These are phyloP conservation scores for Sarotherodon lohbergeri DNA, from an alignment of 2,113 vertebrate species.

Conservation along the genomic window DNA sequence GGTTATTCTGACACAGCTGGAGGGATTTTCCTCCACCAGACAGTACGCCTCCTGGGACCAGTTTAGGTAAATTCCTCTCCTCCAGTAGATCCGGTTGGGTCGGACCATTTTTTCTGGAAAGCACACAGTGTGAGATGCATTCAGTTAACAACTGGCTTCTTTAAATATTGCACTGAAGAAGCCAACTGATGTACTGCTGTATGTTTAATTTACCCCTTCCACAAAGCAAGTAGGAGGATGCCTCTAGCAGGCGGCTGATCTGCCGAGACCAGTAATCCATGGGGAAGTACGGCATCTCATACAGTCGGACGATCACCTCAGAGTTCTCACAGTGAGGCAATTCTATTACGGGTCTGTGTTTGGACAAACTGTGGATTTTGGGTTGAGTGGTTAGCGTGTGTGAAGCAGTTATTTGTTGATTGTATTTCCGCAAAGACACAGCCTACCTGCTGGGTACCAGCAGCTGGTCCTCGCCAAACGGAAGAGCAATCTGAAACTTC, in stretches of 20 bases:
- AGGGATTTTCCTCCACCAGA: constrained; percentile 81
- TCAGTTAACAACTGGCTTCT: background rate
- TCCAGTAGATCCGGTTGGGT: constrained; percentile 91
- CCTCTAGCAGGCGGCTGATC: constrained; percentile 88
- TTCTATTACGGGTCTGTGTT: constrained; percentile 87
- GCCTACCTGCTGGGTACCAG: constrained; percentile 89
- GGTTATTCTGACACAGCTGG: constrained; percentile 88
- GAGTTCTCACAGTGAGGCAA: constrained; percentile 94
- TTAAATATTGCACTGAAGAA: background rate
- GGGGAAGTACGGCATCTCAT: constrained; percentile 96
- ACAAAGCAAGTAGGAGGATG: constrained; percentile 84
- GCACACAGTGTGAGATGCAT: background rate
- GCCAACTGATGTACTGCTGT: background rate
- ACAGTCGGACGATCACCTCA: constrained; percentile 87
- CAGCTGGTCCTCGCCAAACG: constrained; percentile 85
- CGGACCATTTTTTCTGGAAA: constrained; percentile 75
- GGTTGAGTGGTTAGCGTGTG: background rate
- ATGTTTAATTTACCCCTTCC: constrained; percentile 77
- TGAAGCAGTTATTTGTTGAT: background rate
- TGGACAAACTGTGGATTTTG: constrained; percentile 77
- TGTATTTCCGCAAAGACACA: background rate
- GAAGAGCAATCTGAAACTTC: constrained; percentile 93
- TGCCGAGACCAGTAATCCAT: constrained; percentile 97
- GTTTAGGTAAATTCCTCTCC: constrained; percentile 89
- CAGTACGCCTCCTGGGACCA: constrained; percentile 95